Base-by-base conservation (phyloP, 2,113 vertebrate genomes). In the Scartelaos histophorus region DNA sequence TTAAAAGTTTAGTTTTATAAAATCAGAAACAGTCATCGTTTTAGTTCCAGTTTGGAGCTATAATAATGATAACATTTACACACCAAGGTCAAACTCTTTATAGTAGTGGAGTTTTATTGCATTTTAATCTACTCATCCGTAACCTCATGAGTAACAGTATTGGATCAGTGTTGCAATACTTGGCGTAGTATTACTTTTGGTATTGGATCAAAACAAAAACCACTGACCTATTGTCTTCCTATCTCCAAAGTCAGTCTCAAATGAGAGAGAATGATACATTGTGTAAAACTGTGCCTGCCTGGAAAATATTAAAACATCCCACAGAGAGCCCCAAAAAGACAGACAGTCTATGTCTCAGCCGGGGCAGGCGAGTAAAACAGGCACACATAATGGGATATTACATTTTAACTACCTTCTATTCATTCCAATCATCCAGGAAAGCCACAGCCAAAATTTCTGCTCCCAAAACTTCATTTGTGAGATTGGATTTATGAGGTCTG, bases 301-400 rank as follows among this genome's bases (percentile, higher is more conserved):
- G 78, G 80, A 85, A 90, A 89, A 83, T 80, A 76, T 56, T 73
- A 74, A 80, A 81, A 76, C 72, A 71, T 78, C 68, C 53, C 66
- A 65, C 58, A n/a, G 64, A 81, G 62, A 82, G 64, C 73, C 66
- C 80, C 66, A 78, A 65, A 73, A 64, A 79, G n/a, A 72, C 61
- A 81, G 66, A 56, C 35, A 73, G 38, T 25, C 73, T 70, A 12
- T 74, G 58, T 79, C 82, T 78, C 73, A 83, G 82, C 88, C 75
- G 83, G 75, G 77, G 85, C 83, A 77, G 78, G 81, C 73, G 76
- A 88, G 90, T 93, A 90, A 93, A 93, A 90, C 90, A 91, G 88
- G 91, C 86, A 88, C 84, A 83, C 85, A 91, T 93, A 92, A 92
- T 91, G 88, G 87, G 89, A 92, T 90, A 92, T 93, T 92, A 93